Conservation (phyloP, 2,888 invertebrate species). For the Drepanosiphum platanoidis region DNA sequence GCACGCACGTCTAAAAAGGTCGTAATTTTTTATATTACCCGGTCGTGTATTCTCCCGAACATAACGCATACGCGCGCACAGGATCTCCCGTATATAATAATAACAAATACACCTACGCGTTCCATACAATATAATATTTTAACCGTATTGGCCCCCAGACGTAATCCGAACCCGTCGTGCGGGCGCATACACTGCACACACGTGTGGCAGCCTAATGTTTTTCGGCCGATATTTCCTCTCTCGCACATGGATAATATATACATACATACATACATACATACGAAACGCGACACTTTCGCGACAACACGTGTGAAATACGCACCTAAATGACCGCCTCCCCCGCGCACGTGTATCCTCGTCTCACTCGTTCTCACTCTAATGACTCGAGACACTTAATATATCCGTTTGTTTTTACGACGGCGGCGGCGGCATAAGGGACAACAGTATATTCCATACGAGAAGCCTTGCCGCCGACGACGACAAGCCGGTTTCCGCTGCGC, state of each 20-base stretch:
- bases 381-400: conserved; percentile 46
- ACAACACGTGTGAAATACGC: conserved; percentile 38
- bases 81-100: too few species aligned
- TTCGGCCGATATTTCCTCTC: conserved; percentile 38
- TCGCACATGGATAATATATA: background rate
- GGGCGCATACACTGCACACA: conserved; percentile 8
- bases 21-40: background rate
- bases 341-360: background rate
- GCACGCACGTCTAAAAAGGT: background rate
- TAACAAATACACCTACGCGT: background rate
- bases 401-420: conserved; percentile 24
- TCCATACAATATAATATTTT: background rate
- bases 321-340: conserved; percentile 18
- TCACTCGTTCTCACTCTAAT: background rate
- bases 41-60: background rate
- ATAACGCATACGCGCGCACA: background rate
- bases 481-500: conserved; percentile 1
- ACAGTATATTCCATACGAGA: background rate
- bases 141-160: background rate
- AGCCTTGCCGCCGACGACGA: conserved; percentile 14
- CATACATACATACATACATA: background rate
- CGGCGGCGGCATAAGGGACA: background rate
- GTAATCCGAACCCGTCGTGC: conserved; percentile 49
- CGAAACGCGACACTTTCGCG: conserved; percentile 50
- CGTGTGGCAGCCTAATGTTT: conserved; percentile 32